Conservation (phyloP, 1,140 invertebrate genomes). For the Oedothorax gibbosus region DNA sequence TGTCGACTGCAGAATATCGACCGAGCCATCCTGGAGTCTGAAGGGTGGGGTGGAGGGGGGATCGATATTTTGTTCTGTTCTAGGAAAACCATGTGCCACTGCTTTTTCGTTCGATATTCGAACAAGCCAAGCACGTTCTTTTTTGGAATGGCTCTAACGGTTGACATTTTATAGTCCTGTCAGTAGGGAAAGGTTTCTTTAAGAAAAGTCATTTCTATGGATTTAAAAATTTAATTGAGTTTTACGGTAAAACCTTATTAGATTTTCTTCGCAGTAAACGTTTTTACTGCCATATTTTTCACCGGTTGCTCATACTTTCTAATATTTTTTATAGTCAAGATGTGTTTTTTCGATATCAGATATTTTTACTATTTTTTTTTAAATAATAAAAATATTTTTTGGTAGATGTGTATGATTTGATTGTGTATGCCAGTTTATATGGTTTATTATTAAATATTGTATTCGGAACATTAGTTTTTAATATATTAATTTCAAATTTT, state of each 20-base stretch:
- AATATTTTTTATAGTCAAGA: too few species aligned
- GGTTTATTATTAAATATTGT: too few species aligned
- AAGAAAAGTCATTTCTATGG: not conserved
- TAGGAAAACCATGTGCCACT: slow-evolving; percentile 25
- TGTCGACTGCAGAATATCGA: slow-evolving; percentile 36
- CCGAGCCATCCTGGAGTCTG: not conserved
- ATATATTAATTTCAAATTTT: too few species aligned
- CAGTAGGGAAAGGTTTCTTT: not conserved
- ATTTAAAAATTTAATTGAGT: not conserved
- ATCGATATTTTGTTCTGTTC: not conserved
- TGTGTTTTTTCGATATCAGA: too few species aligned
- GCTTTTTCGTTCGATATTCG: slow-evolving; percentile 8
- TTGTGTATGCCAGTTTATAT: too few species aligned
- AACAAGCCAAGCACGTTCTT: not conserved
- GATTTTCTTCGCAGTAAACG: too few species aligned
- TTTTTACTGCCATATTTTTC: too few species aligned
- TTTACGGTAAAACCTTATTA: too few species aligned
- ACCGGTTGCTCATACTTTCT: too few species aligned
- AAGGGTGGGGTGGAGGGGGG: not conserved
- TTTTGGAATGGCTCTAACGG: not conserved
- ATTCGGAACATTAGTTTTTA: too few species aligned
- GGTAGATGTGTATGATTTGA: not conserved
- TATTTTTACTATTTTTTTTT: not conserved
- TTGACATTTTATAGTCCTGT: not conserved
- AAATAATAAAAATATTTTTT: not conserved